phyloP scores from a whole-genome alignment of 2,888 invertebrate genomes.

The Megalurothrips usitatus region DNA sequence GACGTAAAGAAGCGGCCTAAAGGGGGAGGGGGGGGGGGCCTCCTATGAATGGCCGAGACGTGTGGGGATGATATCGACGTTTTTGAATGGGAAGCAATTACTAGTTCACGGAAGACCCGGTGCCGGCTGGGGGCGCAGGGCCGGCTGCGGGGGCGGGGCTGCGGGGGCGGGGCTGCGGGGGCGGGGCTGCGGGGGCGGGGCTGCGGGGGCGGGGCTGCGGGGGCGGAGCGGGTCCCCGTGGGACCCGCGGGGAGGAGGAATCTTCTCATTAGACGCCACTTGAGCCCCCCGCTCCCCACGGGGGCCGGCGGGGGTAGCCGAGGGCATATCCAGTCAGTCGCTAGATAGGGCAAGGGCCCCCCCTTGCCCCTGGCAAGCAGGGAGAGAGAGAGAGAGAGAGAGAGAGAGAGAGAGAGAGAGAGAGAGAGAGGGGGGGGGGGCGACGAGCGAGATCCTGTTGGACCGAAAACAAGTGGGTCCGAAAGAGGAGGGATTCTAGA shows the following conservation, averaged over 20 bases:
- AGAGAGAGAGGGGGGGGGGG: neutral
- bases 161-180: neutral
- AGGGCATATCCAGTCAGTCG: no score
- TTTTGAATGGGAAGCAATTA: conserved; percentile 23
- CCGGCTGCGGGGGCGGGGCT: neutral
- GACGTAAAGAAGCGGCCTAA: no score
- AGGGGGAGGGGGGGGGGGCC: no score
- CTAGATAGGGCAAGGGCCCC: no score
- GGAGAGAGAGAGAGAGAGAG: neutral
- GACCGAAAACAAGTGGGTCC: conserved; percentile 22
- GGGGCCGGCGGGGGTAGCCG: no score
- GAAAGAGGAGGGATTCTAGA: neutral
- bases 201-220: neutral
- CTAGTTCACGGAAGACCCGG: neutral
- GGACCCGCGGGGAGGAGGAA: neutral
- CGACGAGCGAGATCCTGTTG: neutral
- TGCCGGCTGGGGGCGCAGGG: neutral
- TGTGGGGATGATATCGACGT: conserved; percentile 10
- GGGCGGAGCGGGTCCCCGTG: neutral
- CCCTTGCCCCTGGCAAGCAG: no score
- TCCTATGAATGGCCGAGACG: no score
- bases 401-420: neutral
- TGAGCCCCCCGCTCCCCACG: neutral
- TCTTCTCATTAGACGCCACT: conserved; percentile 8
- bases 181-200: neutral